Evolutionary conservation across 2,797 vertebrate genomes (phyloP).

Genomic region (Amniataba percoides): DNA sequence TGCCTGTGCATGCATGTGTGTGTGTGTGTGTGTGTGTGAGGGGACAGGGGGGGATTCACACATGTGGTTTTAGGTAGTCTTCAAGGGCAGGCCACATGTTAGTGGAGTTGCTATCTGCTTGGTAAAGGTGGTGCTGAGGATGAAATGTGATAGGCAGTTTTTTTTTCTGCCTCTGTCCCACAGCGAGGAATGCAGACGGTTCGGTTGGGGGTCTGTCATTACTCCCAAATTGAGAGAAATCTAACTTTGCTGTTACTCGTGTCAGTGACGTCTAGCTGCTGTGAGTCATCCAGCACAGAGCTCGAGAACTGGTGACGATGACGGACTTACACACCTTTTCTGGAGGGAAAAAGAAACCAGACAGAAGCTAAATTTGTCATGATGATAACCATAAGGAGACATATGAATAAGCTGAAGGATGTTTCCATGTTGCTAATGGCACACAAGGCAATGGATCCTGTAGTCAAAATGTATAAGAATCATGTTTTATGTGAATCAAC

Average conservation of each 20-base stretch:
- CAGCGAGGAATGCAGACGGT: conserved; percentile 66
- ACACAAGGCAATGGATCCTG: background rate
- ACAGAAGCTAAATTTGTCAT: background rate
- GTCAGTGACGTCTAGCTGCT: conserved; percentile 54
- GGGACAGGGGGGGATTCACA: conserved; percentile 59
- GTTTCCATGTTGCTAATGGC: conserved; percentile 11
- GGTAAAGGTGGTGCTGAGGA: conserved; percentile 62
- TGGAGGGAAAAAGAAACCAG: background rate
- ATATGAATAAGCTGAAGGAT: background rate
- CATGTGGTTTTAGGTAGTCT: conserved; percentile 76
- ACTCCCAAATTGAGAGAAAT: conserved; percentile 39
- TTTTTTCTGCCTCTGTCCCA: conserved; percentile 51
- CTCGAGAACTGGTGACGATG: conserved; percentile 14
- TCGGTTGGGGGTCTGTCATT: conserved; percentile 43
- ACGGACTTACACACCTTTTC: conserved; percentile 12
- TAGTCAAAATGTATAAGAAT: background rate
- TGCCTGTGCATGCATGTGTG: conserved; percentile 26
- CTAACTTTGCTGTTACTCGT: conserved; percentile 28
- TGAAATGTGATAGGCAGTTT: conserved; percentile 66
- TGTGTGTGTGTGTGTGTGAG: conserved; percentile 38
- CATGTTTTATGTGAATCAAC: conserved; percentile 1
- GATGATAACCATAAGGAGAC: background rate
- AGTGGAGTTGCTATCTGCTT: conserved; percentile 69
- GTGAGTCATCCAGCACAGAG: conserved; percentile 36
- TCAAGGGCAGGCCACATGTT: conserved; percentile 79